Evolutionary conservation across 2,888 invertebrate genomes (phyloP).

Genomic region (Tiphia femorata): DNA sequence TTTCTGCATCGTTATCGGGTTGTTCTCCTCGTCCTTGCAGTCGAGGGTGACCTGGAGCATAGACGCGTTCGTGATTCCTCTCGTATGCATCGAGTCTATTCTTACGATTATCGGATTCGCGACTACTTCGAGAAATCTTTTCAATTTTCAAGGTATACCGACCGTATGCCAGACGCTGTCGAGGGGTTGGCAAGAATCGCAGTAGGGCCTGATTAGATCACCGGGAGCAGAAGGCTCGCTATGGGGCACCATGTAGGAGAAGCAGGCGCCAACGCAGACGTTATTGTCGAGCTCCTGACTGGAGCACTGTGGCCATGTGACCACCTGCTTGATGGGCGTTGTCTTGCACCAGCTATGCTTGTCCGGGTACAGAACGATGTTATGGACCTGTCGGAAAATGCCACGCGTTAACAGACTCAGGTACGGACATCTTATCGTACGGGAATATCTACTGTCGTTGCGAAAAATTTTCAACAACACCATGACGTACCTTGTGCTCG

Average conservation of each 20-base stretch:
- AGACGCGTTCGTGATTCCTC: not conserved
- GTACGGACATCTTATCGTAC: not conserved
- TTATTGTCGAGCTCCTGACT: constrained; percentile 78
- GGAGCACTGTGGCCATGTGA: constrained; percentile 76
- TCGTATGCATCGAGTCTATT: not conserved
- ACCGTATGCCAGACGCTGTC: constrained; percentile 77
- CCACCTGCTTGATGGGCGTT: constrained; percentile 77
- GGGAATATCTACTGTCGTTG: not conserved
- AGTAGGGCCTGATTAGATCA: constrained; percentile 75
- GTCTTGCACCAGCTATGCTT: constrained; percentile 81
- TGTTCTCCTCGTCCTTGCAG: constrained; percentile 71
- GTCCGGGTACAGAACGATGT: constrained; percentile 78
- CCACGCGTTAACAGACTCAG: not conserved
- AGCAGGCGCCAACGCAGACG: constrained; percentile 80
- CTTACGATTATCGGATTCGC: not conserved
- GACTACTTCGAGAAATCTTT: not conserved
- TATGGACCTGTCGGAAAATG: constrained; percentile 72
- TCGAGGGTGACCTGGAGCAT: constrained; percentile 72
- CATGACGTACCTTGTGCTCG: constrained; percentile 62
- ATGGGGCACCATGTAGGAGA: constrained; percentile 78
- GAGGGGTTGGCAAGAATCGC: constrained; percentile 79
- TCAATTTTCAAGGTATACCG: constrained; percentile 45
- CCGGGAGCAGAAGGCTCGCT: constrained; percentile 78
- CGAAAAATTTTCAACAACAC: not conserved
- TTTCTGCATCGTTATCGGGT: constrained; percentile 72